These are phyloP conservation scores for Heliconius cydno DNA, from an alignment of 2,888 invertebrate genomes.

Conservation along the genomic window DNA sequence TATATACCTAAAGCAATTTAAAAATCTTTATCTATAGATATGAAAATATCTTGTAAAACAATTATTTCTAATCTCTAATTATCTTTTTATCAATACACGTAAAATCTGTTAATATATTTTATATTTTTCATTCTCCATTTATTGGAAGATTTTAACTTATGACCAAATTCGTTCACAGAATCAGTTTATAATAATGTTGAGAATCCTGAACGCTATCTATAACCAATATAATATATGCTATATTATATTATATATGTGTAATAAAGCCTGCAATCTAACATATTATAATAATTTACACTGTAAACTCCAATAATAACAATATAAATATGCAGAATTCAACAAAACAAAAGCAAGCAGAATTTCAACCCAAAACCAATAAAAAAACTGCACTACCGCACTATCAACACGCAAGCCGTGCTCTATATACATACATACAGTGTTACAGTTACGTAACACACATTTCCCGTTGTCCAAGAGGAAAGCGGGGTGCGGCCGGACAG, in stretches of 20 bases:
- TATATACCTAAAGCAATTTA: too few relatives aligned
- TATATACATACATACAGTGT: conserved; percentile 6
- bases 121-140: neutral
- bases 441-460: conserved; percentile 19
- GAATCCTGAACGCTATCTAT: neutral
- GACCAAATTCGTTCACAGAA: neutral
- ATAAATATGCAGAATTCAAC: too few relatives aligned
- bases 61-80: neutral
- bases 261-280: neutral
- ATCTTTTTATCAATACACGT: neutral
- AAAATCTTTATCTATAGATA: too few relatives aligned
- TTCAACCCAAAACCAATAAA: neutral
- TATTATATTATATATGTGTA: neutral
- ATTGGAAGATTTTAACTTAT: neutral
- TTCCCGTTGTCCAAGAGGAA: conserved; percentile 45
- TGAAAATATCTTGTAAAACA: neutral
- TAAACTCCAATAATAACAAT: neutral
- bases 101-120: neutral
- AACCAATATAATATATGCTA: neutral
- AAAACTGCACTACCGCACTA: neutral
- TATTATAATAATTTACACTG: neutral
- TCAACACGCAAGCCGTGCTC: conserved; percentile 1
- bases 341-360: neutral
- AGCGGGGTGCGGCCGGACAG: conserved; percentile 45
- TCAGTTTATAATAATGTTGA: neutral